These are phyloP conservation scores for Centropus bengalensis DNA, from an alignment of 2,113 vertebrate genomes.

Conservation along the genomic window DNA sequence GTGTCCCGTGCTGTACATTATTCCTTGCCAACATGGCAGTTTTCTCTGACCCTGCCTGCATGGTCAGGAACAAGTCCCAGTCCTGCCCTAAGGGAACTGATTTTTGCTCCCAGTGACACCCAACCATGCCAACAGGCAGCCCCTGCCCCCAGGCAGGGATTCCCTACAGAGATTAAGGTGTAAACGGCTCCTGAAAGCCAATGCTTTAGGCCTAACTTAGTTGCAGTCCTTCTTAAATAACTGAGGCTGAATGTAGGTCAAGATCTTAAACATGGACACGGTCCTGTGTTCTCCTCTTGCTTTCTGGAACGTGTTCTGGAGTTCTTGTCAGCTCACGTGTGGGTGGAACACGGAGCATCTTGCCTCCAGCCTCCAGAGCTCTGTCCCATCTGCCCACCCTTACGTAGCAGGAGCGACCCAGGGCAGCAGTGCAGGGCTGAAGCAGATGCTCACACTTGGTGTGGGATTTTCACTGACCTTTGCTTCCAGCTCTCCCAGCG, in stretches of 20 bases:
- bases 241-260: neutral
- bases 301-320: neutral
- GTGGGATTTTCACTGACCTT: neutral
- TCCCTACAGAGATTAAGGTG: fast-evolving
- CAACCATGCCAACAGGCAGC: fast-evolving
- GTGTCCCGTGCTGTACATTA: fast-evolving
- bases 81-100: neutral
- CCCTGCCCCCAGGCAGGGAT: fast-evolving
- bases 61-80: neutral
- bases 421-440: neutral
- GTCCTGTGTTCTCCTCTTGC: neutral
- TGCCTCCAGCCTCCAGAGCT: too few relatives aligned
- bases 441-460: fast-evolving
- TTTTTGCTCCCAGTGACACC: neutral
- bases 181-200: neutral
- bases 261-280: neutral
- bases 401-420: neutral
- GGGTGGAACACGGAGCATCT: fast-evolving
- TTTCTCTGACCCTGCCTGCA: neutral
- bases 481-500: neutral
- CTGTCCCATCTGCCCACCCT: neutral
- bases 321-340: neutral
- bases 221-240: neutral
- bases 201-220: neutral
- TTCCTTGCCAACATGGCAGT: neutral